A percentile compares a stretch with the other conserved stretches of the same genome.
Conservation (phyloP, 2,888 invertebrate genomes). For the Bruchidius siliquastri region DNA sequence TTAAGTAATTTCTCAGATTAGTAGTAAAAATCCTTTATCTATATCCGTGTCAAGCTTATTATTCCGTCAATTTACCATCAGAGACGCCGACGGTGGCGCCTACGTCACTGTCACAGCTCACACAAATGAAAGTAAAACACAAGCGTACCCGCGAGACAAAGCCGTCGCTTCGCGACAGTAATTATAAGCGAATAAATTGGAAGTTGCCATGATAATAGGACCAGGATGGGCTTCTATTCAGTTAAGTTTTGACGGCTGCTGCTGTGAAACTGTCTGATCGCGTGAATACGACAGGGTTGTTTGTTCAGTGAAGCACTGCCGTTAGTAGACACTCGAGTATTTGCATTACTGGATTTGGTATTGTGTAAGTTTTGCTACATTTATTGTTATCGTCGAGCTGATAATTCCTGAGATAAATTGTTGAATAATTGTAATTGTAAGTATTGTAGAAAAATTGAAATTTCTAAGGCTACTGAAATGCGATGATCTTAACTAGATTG, state of each 20-base stretch:
- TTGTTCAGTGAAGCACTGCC: not conserved
- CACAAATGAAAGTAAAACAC: not conserved
- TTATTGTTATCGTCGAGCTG: too few species aligned
- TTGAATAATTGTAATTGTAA: too few species aligned
- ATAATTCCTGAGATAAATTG: too few species aligned
- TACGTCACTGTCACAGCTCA: not conserved
- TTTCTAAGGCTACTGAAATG: too few species aligned
- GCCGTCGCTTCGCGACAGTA: slow-evolving; percentile 8
- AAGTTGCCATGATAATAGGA: not conserved
- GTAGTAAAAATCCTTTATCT: too few species aligned
- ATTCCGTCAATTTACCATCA: not conserved
- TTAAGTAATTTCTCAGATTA: too few species aligned
- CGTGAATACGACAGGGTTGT: not conserved
- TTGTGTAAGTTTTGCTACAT: too few species aligned
- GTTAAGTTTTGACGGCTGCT: not conserved
- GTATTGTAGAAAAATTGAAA: too few species aligned
- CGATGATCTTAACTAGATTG: too few species aligned
- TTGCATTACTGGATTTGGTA: not conserved
- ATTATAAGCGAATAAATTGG: slow-evolving; percentile 24
- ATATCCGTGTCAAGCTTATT: not conserved
- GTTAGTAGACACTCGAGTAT: not conserved
- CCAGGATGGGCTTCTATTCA: not conserved
- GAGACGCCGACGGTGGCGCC: not conserved
- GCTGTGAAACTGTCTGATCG: not conserved
- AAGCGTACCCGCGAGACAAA: not conserved